A percentile compares a stretch with the other conserved stretches of the same genome.
phyloP scores from a whole-genome alignment of 1,140 invertebrate genomes.

The Melipona quadrifasciata region DNA sequence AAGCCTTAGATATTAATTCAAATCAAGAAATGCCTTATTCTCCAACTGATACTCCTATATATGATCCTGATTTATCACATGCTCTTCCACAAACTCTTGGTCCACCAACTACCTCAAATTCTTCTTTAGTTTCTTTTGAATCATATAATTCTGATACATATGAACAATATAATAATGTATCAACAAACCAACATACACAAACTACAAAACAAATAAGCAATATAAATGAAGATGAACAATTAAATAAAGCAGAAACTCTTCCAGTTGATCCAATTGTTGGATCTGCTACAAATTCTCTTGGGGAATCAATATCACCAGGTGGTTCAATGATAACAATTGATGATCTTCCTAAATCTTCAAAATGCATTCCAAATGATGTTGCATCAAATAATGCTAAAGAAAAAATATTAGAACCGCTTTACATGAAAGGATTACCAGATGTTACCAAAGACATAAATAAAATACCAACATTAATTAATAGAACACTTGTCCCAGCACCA shows the following conservation, averaged over 20 bases:
- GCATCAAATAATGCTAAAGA: not conserved
- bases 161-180: constrained; percentile 12
- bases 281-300: constrained; percentile 14
- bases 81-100: constrained; percentile 30
- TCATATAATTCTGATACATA: not conserved
- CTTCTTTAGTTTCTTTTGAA: constrained; percentile 2
- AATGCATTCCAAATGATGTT: constrained; percentile 55
- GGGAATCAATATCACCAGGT: constrained; percentile 25
- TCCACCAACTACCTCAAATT: not conserved
- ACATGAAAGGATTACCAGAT: constrained; percentile 68
- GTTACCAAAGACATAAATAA: constrained; percentile 69
- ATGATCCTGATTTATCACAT: constrained; percentile 43
- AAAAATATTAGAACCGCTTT: constrained; percentile 55
- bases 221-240: not conserved
- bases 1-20: constrained; percentile 1
- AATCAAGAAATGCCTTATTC: constrained; percentile 69
- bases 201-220: not conserved
- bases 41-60: constrained; percentile 64
- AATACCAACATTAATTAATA: constrained; percentile 71
- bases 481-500: constrained; percentile 64
- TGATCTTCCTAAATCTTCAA: constrained; percentile 64
- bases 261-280: not conserved
- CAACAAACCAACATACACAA: not conserved
- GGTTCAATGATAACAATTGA: constrained; percentile 54
- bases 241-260: not conserved